Evolutionary conservation across 2,888 invertebrate genomes (phyloP).

Genomic region (Liodrosophila aerea): DNA sequence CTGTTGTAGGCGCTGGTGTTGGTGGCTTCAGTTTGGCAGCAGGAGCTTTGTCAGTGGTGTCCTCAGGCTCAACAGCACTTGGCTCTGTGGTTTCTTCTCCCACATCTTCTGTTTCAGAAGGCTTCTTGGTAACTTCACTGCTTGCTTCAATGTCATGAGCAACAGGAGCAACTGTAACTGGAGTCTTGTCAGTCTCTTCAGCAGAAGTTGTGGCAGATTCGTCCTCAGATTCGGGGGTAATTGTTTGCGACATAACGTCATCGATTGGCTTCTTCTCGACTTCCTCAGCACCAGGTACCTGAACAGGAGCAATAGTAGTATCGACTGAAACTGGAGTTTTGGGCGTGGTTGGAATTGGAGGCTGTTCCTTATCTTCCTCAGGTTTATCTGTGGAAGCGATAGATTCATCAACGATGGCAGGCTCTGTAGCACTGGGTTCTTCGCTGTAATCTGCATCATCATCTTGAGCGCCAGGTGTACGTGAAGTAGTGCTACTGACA

Average conservation of each 20-base stretch:
- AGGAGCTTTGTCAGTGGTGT: conserved; percentile 37
- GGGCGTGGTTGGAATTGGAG: conserved; percentile 32
- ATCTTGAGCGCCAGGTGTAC: conserved; percentile 31
- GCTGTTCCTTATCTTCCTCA: conserved; percentile 33
- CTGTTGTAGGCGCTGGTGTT: conserved; percentile 31
- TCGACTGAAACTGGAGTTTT: conserved; percentile 26
- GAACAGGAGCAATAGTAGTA: conserved; percentile 32
- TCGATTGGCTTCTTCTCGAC: conserved; percentile 54
- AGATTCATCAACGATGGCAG: conserved; percentile 1
- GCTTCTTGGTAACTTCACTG: conserved; percentile 37
- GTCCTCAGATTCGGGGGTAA: conserved; percentile 39
- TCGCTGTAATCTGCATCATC: conserved; percentile 52
- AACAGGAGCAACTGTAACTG: conserved; percentile 46
- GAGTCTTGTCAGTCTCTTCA: conserved; percentile 39
- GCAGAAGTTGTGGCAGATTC: conserved; percentile 42
- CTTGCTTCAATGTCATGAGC: conserved; percentile 42
- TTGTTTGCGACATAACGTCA: conserved; percentile 50
- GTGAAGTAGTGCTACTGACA: conserved; percentile 12
- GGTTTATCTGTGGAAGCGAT: conserved; percentile 33
- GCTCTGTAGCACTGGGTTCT: conserved; percentile 13
- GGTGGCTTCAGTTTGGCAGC: conserved; percentile 52
- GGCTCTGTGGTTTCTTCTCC: conserved; percentile 60
- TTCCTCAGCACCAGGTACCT: conserved; percentile 39
- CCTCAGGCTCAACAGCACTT: conserved; percentile 31
- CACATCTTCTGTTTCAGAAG: conserved; percentile 47